Conservation (phyloP, 1,140 invertebrate genomes). For the Macrotrachela quadricornifera region DNA sequence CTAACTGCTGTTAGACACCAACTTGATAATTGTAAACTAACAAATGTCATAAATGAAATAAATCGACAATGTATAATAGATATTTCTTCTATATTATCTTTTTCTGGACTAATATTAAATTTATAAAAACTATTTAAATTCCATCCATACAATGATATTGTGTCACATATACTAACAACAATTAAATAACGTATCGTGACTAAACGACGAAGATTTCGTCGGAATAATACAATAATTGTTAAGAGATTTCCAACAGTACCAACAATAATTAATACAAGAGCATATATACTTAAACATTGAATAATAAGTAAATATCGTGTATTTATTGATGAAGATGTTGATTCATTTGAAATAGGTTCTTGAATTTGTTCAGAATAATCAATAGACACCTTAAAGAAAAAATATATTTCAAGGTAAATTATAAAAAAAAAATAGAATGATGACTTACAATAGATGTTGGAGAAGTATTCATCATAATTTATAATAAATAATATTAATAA, state of each 20-base stretch:
- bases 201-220: not conserved
- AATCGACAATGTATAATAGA: constrained; percentile 1
- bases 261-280: not conserved
- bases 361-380: too few relatives aligned
- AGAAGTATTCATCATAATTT: too few relatives aligned
- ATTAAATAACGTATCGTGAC: too few relatives aligned
- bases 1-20: constrained; percentile 2
- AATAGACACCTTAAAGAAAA: too few relatives aligned
- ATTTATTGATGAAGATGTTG: too few relatives aligned
- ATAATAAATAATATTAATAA: too few relatives aligned
- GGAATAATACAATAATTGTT: not conserved
- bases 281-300: not conserved
- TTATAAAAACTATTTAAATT: constrained; percentile 9
- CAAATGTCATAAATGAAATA: constrained; percentile 6
- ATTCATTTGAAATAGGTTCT: too few relatives aligned
- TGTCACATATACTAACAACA: not conserved
- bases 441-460: too few relatives aligned
- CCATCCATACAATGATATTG: constrained; percentile 1
- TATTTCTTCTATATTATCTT: constrained; percentile 3
- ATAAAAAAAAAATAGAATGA: too few relatives aligned
- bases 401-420: too few relatives aligned
- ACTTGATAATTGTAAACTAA: not conserved
- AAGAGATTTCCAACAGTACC: constrained; percentile 5
- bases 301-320: too few relatives aligned
- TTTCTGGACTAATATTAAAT: constrained; percentile 1